Evolutionary conservation across 2,113 vertebrate species (phyloP), one percentile per base, ranked within the genome.

Genomic region (Capra hircus): DNA sequence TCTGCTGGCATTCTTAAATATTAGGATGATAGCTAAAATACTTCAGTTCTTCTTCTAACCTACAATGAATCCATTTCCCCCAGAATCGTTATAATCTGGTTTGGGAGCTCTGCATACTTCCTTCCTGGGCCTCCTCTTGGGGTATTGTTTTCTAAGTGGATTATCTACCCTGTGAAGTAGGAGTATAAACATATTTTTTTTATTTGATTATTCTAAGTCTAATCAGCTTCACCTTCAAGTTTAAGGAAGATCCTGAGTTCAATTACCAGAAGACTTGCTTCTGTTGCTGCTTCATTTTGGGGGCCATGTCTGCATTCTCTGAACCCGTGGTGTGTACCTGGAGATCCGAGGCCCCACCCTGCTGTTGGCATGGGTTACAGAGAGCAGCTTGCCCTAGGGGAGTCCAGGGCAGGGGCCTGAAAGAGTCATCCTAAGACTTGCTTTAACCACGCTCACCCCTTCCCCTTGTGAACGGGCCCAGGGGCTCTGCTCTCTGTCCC

Each of bases 191-290:
- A 91, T 81, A 92, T 67, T 98, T 93, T 96, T 90, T 91, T 95
- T 90, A 57, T 57, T 97, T 97, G 91, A 94, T 98, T 97, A 64
- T 95, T 83, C 85, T 84, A 74, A 95, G 83, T 78, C 21, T 96
- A 94, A 96, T 95, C 95, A 95, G 83, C 94, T 98, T 98, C 96
- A 89, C 92, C 92, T 96, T 97, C 95, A 94, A 88, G 91, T 96
- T 96, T 59, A 95, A 93, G 92, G 82, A 96, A 53, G 64, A 88
- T 60, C 48, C 77, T 40, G 93, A 96, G 94, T 97, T 86, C 50
- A 62, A 14, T 97, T 94, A 62, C 59, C 9, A 2, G 2, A 59
- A 78, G 33, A 78, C 59, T 89, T 57, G 52, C 5, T 77, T 90
- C 14, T 19, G 11, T 16, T 62, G 84, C 16, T 53, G 33, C 81